A percentile compares a stretch with the other conserved stretches of the same genome.
These are phyloP conservation scores for Dryobotodes eremita DNA, from an alignment of 2,888 invertebrate genomes.

Conservation along the genomic window DNA sequence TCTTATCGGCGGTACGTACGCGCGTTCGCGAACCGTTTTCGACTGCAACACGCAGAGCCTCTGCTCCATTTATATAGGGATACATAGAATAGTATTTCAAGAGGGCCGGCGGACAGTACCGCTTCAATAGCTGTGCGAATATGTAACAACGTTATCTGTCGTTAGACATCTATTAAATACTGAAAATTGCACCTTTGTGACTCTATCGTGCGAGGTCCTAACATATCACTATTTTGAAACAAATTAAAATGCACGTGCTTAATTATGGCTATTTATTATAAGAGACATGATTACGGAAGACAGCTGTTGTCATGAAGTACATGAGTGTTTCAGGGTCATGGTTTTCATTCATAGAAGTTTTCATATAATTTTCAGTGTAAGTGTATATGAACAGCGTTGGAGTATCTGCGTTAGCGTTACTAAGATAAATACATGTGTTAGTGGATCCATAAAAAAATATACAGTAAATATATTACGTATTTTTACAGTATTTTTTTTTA, in stretches of 20 bases:
- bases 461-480: background rate
- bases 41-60: slow-evolving; percentile 84
- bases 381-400: slow-evolving; percentile 13
- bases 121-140: slow-evolving; percentile 67
- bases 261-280: slow-evolving; percentile 24
- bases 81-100: slow-evolving; percentile 80
- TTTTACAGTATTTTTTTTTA: background rate
- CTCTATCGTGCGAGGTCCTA: slow-evolving; percentile 15
- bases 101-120: slow-evolving; percentile 75
- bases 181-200: slow-evolving; percentile 42
- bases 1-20: slow-evolving; percentile 75
- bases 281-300: slow-evolving; percentile 14
- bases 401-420: slow-evolving; percentile 26
- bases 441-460: slow-evolving; percentile 13
- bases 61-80: slow-evolving; percentile 87
- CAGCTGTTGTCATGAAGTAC: slow-evolving; percentile 6
- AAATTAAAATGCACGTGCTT: slow-evolving; percentile 21
- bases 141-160: slow-evolving; percentile 57
- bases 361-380: slow-evolving; percentile 35
- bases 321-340: slow-evolving; percentile 43
- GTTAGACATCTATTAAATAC: slow-evolving; percentile 36
- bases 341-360: slow-evolving; percentile 41
- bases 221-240: background rate
- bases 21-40: slow-evolving; percentile 86
- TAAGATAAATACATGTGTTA: slow-evolving; percentile 26